These are phyloP conservation scores for Prochilodus magdalenae DNA, from an alignment of 2,113 vertebrate genomes.

Conservation along the genomic window DNA sequence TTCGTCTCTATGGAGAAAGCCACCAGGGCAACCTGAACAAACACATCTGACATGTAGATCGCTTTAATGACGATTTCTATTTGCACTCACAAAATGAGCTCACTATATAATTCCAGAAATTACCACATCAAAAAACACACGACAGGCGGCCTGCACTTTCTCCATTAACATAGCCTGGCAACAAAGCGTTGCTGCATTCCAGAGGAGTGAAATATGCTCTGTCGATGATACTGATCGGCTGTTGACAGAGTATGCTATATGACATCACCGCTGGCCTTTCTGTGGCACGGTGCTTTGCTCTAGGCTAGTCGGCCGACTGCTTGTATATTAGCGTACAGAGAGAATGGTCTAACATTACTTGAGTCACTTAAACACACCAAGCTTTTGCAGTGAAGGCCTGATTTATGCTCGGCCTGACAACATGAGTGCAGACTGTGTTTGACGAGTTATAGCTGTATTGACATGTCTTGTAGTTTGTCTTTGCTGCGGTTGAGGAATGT, in stretches of 20 bases:
- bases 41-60: conserved; percentile 28
- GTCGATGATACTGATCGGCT: conserved; percentile 32
- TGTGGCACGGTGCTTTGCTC: conserved; percentile 17
- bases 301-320: conserved; percentile 32
- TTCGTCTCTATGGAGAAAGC: conserved; percentile 48
- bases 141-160: neutral
- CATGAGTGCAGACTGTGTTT: conserved; percentile 38
- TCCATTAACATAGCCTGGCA: conserved; percentile 9
- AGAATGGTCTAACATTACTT: conserved; percentile 39
- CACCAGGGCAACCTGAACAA: neutral
- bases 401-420: conserved; percentile 52
- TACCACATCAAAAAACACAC: neutral
- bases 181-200: conserved; percentile 31
- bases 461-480: conserved; percentile 52
- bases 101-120: neutral
- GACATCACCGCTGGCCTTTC: conserved; percentile 30
- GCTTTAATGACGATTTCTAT: conserved; percentile 3
- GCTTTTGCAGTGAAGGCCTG: conserved; percentile 52
- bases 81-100: neutral
- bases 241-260: neutral
- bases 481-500: conserved; percentile 48
- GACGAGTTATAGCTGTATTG: conserved; percentile 20
- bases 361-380: conserved; percentile 40
- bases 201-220: conserved; percentile 36
- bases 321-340: conserved; percentile 35